phyloP scores from a whole-genome alignment of 2,113 vertebrate genomes.

The Cercocebus atys region DNA sequence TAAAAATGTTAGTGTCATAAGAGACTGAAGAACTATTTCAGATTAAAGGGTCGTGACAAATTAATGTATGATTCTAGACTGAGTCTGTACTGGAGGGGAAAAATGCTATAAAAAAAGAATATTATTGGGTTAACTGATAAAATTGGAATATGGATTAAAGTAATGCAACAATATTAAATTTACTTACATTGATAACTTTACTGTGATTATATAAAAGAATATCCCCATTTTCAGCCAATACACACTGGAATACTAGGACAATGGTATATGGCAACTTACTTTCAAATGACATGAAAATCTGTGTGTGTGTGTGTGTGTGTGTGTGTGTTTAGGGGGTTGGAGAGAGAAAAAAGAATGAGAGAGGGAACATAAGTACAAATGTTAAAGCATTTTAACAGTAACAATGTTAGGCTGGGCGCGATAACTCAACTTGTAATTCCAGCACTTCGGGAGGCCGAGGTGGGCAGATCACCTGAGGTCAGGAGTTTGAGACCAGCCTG shows the following conservation, averaged over 20 bases:
- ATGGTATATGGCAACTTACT: too few species aligned
- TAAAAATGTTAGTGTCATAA: neutral
- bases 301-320: neutral
- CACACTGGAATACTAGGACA: neutral
- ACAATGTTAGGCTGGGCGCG: neutral
- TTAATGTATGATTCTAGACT: neutral
- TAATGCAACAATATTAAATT: neutral
- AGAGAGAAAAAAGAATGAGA: neutral
- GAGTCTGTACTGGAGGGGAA: neutral
- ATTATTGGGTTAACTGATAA: neutral
- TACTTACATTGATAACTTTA: neutral
- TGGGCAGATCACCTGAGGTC: too few species aligned
- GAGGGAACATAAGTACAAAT: neutral
- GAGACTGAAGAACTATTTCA: neutral
- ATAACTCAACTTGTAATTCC: too few species aligned
- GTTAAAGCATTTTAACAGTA: neutral
- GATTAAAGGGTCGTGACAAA: neutral
- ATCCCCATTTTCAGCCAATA: neutral
- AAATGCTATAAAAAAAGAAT: neutral
- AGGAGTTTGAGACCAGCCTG: too few species aligned
- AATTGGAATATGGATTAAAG: neutral
- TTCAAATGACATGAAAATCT: neutral
- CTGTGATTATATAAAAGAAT: neutral
- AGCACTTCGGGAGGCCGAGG: too few species aligned
- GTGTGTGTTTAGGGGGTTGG: neutral